Evolutionary conservation across 2,797 vertebrate species (phyloP), one percentile per base, ranked within the genome.

Genomic region (Lepilemur ruficaudatus): DNA sequence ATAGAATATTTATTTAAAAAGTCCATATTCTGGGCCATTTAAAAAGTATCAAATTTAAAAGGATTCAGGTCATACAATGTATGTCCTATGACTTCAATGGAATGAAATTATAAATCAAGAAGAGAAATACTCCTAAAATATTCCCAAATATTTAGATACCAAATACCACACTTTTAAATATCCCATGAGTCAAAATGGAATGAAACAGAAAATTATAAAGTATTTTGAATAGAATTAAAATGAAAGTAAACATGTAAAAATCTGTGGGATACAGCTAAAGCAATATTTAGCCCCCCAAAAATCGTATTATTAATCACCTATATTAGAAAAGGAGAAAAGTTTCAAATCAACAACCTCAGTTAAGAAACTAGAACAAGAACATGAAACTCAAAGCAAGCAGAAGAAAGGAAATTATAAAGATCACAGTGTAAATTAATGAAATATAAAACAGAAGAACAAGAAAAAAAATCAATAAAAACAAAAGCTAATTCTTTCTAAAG

Each of bases 101-200:
- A 92, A 82, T 55, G 70, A 89, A 92, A 82, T 82, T 82, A 59
- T 57, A 95, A 89, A 52, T 86, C 14, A 89, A 32, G 50, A 67
- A 65, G 32, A 80, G 32, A 50, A 88, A n/a, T 75, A 88, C n/a
- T 57, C 80, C 67, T 94, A 86, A 91, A 65, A 48, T 67, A 41
- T 20, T 18, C 38, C 67, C 70, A 70, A 69, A 73, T 25, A 80
- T 86, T 88, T 81, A 46, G 35, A 81, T n/a, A 52, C 55, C 50
- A 80, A 80, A 52, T 63, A 72, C 8, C 11, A 43, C 35, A 52
- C 55, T 81, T 88, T 65, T 52, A 88, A 81, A 52, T 88, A 52
- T 43, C 30, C 35, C 46, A 52, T 35, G 23, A 28, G 46, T 63
- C 46, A 92, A 75, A 75, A 75, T 65, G 20, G 80, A 65, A 43